Evolutionary conservation across 2,888 invertebrate species (phyloP).

Genomic region (Linnaemya vulpina): DNA sequence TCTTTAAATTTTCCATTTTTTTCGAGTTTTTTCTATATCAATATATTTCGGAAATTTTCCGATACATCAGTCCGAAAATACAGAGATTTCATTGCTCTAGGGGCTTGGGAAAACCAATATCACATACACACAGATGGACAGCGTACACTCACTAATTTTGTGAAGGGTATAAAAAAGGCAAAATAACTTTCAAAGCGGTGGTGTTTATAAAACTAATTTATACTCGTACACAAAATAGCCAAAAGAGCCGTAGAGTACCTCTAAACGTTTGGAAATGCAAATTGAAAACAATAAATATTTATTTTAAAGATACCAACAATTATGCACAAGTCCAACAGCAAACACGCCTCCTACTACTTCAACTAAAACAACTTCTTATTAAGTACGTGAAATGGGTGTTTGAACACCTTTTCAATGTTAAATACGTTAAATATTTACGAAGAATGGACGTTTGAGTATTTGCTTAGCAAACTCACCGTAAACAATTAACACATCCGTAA

Average conservation of each 20-base stretch:
- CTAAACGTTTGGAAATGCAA: slow-evolving; percentile 27
- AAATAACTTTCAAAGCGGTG: slow-evolving; percentile 19
- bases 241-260: slow-evolving; percentile 10
- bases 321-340: slow-evolving; percentile 25
- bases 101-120: too few relatives aligned
- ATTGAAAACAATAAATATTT: slow-evolving; percentile 53
- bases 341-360: neutral
- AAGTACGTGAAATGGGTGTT: slow-evolving; percentile 43
- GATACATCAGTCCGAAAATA: too few relatives aligned
- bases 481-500: slow-evolving; percentile 71
- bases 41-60: too few relatives aligned
- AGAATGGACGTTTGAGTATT: slow-evolving; percentile 43
- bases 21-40: too few relatives aligned
- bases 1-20: too few relatives aligned
- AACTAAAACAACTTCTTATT: slow-evolving; percentile 5
- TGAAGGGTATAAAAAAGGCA: neutral
- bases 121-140: too few relatives aligned
- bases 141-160: too few relatives aligned
- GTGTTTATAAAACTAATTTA: slow-evolving; percentile 34
- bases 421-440: slow-evolving; percentile 58
- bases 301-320: slow-evolving; percentile 43
- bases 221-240: slow-evolving; percentile 23
- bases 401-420: slow-evolving; percentile 54
- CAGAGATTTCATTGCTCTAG: too few relatives aligned
- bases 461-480: slow-evolving; percentile 63